A percentile compares a stretch with the other conserved stretches of the same genome.
Evolutionary conservation across 2,797 vertebrate species (phyloP).

Genomic region (Brachyalestes nurse): DNA sequence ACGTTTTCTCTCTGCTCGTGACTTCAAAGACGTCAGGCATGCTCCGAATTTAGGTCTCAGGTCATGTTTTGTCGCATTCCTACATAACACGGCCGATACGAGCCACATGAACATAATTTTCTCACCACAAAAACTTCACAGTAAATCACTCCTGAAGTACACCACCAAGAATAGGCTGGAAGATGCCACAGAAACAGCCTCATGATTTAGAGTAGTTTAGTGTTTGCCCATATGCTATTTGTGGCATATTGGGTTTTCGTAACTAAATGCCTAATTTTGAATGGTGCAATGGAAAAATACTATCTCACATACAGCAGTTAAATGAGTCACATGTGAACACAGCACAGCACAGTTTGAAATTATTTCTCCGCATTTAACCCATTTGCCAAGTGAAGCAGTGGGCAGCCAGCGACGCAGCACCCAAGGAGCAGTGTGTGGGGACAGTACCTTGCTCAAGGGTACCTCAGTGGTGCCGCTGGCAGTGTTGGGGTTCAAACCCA

Average conservation of each 20-base stretch:
- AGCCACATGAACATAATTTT: neutral
- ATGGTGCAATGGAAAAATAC: slow-evolving; percentile 34
- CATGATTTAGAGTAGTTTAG: slow-evolving; percentile 33
- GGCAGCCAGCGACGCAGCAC: too few species aligned
- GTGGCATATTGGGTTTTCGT: slow-evolving; percentile 24
- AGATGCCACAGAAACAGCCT: slow-evolving; percentile 33
- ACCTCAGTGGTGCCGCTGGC: too few species aligned
- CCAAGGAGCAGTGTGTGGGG: too few species aligned
- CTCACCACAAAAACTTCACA: slow-evolving; percentile 1
- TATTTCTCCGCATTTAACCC: too few species aligned
- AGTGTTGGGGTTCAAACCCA: too few species aligned
- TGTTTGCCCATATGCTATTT: slow-evolving; percentile 38
- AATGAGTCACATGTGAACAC: too few species aligned
- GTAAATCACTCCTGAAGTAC: neutral
- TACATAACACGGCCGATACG: slow-evolving; percentile 13
- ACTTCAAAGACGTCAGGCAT: slow-evolving; percentile 11
- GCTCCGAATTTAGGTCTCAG: slow-evolving; percentile 15
- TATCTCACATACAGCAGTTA: neutral
- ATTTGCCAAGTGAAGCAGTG: too few species aligned
- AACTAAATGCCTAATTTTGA: neutral
- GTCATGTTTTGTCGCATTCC: slow-evolving; percentile 32
- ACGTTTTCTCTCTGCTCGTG: neutral
- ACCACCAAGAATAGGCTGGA: slow-evolving; percentile 24
- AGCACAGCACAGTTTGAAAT: too few species aligned
- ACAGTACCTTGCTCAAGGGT: too few species aligned